These are phyloP conservation scores for Hestina assimilis DNA, from an alignment of 1,140 invertebrate species.

Conservation along the genomic window DNA sequence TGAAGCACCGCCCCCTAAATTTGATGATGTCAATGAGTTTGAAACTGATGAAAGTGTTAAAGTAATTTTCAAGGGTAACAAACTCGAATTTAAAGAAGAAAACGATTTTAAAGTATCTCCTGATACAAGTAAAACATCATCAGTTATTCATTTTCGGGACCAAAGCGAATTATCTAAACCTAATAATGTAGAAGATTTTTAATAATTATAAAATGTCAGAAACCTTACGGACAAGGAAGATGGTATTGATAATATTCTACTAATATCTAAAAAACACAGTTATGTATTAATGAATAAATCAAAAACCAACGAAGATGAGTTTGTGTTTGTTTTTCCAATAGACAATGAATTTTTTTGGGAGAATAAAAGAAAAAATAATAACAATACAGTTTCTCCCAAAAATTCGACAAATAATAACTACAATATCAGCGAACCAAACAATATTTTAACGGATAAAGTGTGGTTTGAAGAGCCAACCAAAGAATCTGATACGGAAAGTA, in stretches of 20 bases:
- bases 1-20: constrained; percentile 38
- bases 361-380: constrained; percentile 15
- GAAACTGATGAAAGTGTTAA: constrained; percentile 64
- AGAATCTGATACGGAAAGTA: constrained; percentile 42
- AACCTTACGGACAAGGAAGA: not conserved
- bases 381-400: not conserved
- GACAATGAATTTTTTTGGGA: constrained; percentile 27
- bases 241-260: not conserved
- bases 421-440: constrained; percentile 7
- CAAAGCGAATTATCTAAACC: constrained; percentile 21
- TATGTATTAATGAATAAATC: constrained; percentile 1
- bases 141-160: constrained; percentile 31
- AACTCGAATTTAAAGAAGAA: constrained; percentile 1
- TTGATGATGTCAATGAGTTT: constrained; percentile 55
- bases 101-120: not conserved
- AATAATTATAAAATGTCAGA: not conserved
- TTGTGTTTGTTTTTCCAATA: constrained; percentile 46
- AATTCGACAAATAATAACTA: constrained; percentile 1
- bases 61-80: constrained; percentile 50
- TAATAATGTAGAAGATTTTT: constrained; percentile 2
- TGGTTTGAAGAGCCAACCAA: constrained; percentile 33
- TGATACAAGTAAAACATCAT: constrained; percentile 9
- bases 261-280: not conserved
- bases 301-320: constrained; percentile 29
- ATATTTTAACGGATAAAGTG: constrained; percentile 29